Evolutionary conservation across 2,113 vertebrate species (phyloP), one percentile per base, ranked within the genome.

Genomic region (Hipposideros armiger): DNA sequence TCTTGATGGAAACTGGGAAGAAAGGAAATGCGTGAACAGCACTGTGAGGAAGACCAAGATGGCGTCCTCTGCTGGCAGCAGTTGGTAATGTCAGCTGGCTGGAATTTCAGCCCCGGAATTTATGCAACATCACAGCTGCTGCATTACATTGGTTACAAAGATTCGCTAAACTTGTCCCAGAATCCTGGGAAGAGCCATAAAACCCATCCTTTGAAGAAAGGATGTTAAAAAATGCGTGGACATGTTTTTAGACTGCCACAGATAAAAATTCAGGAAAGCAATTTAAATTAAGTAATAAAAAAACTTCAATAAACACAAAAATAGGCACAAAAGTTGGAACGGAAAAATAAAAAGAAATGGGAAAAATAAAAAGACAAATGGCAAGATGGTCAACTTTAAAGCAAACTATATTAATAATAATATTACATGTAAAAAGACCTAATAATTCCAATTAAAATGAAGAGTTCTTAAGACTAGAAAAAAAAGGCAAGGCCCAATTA

Each of bases 21-120:
- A 7, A 47, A 4, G 0, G 36, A 47, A 45, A 80, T 13, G 47
- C 32, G 1, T 54, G 28, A 87, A 52, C 20, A n/a, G 32, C 17
- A 5, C 11, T 9, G 1, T 0, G 4, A 24, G 8, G 36, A 52
- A 52, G 5, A 19, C 13, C 19, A 50, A 56, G 4, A 10, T 40
- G 0, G 50, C 11, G 20, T 64, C 76, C 7, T 70, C 83, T 19
- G 0, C 20, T 95, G 93, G 58, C 58, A 0, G 10, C 0, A 32
- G 1, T 40, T 47, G 30, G 42, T 81, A 93, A 85, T 80, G n/a
- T 32, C 70, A 50, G 19, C 9, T 58, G 52, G 2, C 32, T 73
- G 54, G 11, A n/a, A 80, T 92, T 94, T 66, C 67, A 86, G 15
- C 19, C 8, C 26, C 58, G 60, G 22, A 82, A 86, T 90, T 95